phyloP scores from a whole-genome alignment of 2,113 vertebrate genomes.

The Thermophis baileyi region DNA sequence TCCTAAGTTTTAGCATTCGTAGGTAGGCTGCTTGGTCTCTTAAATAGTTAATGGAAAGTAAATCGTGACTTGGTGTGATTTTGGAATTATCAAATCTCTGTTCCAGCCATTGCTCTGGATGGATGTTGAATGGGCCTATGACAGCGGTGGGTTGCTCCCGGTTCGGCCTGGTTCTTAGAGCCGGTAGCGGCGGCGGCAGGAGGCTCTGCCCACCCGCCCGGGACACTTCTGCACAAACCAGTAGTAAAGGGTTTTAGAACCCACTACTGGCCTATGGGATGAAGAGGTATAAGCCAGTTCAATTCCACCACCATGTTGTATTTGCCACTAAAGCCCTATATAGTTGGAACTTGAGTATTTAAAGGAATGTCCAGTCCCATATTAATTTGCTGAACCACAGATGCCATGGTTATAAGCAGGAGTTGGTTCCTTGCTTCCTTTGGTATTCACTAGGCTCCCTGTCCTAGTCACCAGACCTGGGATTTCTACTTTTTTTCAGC shows the following conservation, averaged over 20 bases:
- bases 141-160: too few relatives aligned
- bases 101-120: not conserved
- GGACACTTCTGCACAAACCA: too few relatives aligned
- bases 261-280: too few relatives aligned
- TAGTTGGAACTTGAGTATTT: not conserved
- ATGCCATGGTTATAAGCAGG: not conserved
- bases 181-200: too few relatives aligned
- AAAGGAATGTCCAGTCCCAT: not conserved
- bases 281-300: not conserved
- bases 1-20: not conserved
- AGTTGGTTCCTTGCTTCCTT: not conserved
- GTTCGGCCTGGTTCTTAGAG: too few relatives aligned
- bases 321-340: not conserved
- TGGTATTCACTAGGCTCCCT: not conserved
- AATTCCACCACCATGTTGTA: not conserved
- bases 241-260: too few relatives aligned
- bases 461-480: not conserved
- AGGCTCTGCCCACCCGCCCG: too few relatives aligned
- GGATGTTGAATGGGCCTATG: too few relatives aligned
- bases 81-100: not conserved
- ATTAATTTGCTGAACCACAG: not conserved
- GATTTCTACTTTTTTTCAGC: not conserved
- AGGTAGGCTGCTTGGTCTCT: not conserved
- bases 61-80: not conserved
- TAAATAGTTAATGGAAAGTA: not conserved